Percentiles rank a stretch among this genome's conserved stretches.
These are phyloP conservation scores for Pterostichus niger DNA, from an alignment of 2,888 invertebrate species.

Conservation along the genomic window DNA sequence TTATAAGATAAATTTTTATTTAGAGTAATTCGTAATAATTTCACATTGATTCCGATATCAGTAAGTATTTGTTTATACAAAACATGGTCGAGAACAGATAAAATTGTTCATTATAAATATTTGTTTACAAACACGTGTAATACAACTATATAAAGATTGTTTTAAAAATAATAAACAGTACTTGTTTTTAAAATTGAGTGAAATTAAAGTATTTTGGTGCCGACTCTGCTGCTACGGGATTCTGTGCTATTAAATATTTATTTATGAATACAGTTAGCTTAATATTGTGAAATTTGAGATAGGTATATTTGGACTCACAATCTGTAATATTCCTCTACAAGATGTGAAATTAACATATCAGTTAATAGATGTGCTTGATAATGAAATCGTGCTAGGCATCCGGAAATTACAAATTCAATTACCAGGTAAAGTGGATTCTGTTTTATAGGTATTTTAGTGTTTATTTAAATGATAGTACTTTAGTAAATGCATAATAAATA, in stretches of 20 bases:
- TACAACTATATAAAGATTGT: neutral
- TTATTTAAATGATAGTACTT: no score
- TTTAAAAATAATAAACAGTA: neutral
- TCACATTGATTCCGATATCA: neutral
- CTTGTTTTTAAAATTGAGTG: neutral
- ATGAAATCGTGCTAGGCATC: neutral
- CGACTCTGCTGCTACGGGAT: no score
- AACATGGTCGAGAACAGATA: neutral
- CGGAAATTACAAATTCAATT: slow-evolving; percentile 17
- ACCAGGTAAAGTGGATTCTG: neutral
- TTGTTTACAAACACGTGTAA: no score
- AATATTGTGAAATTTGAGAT: slow-evolving; percentile 25
- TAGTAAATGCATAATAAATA: no score
- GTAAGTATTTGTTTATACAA: neutral
- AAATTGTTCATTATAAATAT: neutral
- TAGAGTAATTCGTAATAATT: neutral
- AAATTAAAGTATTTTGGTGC: no score
- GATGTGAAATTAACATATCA: neutral
- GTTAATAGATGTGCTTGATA: neutral
- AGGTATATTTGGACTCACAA: neutral
- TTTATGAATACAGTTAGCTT: no score
- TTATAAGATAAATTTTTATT: slow-evolving; percentile 9
- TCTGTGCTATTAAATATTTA: neutral
- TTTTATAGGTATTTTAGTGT: no score
- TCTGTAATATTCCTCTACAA: slow-evolving; percentile 2